Percentiles rank a stretch among this genome's conserved stretches.
Conservation (phyloP, 2,113 vertebrate species). For the Bubo blakistoni region DNA sequence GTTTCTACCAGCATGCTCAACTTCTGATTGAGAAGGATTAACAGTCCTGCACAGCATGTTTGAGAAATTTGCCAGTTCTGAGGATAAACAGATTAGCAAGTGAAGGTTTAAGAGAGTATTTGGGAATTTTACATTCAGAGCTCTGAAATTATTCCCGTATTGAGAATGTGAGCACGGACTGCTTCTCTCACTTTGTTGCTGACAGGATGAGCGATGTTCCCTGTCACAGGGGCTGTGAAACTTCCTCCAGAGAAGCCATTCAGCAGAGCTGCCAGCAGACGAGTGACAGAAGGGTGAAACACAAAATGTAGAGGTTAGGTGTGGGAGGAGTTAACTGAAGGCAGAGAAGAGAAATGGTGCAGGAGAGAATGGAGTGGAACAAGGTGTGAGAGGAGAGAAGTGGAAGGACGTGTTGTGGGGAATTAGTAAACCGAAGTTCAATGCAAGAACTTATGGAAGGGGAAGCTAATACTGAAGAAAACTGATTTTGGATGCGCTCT, state of each 20-base stretch:
- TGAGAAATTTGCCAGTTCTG: background rate
- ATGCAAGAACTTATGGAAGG: background rate
- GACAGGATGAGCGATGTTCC: background rate
- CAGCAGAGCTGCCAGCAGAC: background rate
- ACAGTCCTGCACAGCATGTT: background rate
- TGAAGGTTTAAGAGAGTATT: background rate
- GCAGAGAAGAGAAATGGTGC: background rate
- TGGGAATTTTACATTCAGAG: background rate
- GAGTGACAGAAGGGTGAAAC: background rate
- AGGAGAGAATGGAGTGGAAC: background rate
- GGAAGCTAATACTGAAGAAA: background rate
- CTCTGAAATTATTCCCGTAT: background rate
- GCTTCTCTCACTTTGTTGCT: background rate
- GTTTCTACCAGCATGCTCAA: background rate
- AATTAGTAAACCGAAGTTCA: background rate
- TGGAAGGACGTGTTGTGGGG: background rate
- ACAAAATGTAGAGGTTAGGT: background rate
- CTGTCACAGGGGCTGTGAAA: background rate
- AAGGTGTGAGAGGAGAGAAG: background rate
- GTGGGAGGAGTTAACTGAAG: background rate
- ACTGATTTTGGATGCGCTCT: background rate
- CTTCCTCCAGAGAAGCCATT: background rate
- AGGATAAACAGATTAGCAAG: background rate
- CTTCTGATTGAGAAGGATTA: background rate
- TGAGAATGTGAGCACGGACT: background rate